These are phyloP conservation scores for Falco punctatus DNA, from an alignment of 2,113 vertebrate genomes.

Conservation along the genomic window DNA sequence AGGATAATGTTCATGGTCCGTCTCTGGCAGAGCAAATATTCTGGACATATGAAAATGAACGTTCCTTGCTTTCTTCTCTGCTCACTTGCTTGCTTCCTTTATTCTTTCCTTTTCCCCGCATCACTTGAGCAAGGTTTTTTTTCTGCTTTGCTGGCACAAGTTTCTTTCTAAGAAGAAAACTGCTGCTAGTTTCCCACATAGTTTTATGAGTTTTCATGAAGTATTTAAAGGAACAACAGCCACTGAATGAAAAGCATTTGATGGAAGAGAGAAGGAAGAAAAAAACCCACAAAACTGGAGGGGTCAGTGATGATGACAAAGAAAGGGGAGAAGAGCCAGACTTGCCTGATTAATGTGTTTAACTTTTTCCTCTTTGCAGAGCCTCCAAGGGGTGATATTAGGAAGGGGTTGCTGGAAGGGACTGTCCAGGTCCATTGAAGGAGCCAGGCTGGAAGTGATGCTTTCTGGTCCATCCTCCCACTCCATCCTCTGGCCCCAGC, in stretches of 20 bases:
- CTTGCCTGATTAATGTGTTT: not conserved
- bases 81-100: not conserved
- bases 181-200: not conserved
- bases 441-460: not conserved
- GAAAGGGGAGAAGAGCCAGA: not conserved
- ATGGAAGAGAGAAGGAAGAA: not conserved
- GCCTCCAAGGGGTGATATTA: not conserved
- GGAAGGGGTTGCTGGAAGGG: not conserved
- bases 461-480: not conserved
- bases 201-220: slow-evolving; percentile 6
- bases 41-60: not conserved
- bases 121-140: not conserved
- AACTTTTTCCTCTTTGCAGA: not conserved
- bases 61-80: not conserved
- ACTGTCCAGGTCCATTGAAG: not conserved
- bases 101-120: not conserved
- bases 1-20: not conserved
- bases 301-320: not conserved
- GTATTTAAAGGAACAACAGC: slow-evolving; percentile 25
- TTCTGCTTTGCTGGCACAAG: not conserved
- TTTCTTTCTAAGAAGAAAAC: slow-evolving; percentile 11
- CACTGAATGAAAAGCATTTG: not conserved
- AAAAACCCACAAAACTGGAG: not conserved
- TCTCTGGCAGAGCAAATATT: not conserved
- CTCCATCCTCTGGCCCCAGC: not conserved